phyloP scores from a whole-genome alignment of 1,140 invertebrate species.

The Papilio glaucus region DNA sequence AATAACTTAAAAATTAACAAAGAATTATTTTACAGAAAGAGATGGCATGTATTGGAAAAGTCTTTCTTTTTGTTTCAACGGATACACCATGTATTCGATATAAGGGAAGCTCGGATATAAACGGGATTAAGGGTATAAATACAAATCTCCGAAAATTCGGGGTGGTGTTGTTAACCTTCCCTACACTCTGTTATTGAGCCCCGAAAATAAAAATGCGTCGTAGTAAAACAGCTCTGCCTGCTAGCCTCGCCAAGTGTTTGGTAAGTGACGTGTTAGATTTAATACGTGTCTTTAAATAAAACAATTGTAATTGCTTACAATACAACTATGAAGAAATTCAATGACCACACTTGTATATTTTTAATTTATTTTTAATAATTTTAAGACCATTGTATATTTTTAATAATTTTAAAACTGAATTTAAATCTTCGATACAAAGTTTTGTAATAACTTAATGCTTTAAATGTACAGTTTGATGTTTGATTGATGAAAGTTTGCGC shows the following conservation, averaged over 20 bases:
- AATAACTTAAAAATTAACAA: slow-evolving; percentile 17
- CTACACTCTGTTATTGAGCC: slow-evolving; percentile 21
- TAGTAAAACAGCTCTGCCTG: slow-evolving; percentile 6
- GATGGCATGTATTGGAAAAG: slow-evolving; percentile 21
- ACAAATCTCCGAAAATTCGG: slow-evolving; percentile 34
- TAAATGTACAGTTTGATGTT: background rate
- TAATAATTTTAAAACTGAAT: no score
- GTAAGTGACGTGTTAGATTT: background rate
- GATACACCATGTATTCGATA: slow-evolving; percentile 31
- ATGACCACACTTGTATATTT: no score
- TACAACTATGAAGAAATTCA: no score
- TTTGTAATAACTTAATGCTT: slow-evolving; percentile 9
- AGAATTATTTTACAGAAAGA: background rate
- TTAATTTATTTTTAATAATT: no score
- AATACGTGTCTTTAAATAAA: no score
- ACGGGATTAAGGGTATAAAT: slow-evolving; percentile 36
- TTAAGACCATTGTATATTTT: no score
- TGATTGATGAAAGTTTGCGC: slow-evolving; percentile 22
- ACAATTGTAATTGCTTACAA: no score
- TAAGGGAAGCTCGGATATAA: slow-evolving; percentile 32
- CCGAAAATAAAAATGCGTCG: slow-evolving; percentile 24
- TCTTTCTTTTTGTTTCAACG: slow-evolving; percentile 25
- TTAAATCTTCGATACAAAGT: no score
- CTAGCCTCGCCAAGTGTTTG: background rate
- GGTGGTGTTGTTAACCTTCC: slow-evolving; percentile 31